Percentiles rank a stretch among this genome's conserved stretches.
Conservation (phyloP, 1,140 invertebrate species). For the Scaptomyza montana region DNA sequence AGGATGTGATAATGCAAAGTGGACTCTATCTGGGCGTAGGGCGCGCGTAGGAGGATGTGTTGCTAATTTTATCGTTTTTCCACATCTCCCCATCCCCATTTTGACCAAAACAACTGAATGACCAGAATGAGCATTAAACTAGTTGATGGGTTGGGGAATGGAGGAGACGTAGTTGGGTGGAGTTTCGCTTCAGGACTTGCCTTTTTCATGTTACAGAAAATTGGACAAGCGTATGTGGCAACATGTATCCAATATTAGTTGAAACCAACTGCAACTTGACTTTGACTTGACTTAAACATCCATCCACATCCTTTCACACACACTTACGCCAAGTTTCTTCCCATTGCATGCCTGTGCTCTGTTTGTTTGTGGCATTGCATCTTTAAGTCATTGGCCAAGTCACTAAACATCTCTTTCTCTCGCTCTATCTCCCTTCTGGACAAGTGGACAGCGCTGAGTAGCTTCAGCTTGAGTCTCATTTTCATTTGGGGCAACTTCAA, state of each 20-base stretch:
- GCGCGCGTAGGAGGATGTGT: constrained; percentile 10
- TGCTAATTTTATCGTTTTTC: constrained; percentile 43
- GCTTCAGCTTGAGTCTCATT: constrained; percentile 26
- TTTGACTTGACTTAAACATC: not conserved
- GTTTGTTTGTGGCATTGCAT: constrained; percentile 16
- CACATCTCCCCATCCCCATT: not conserved
- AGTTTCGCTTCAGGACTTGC: constrained; percentile 13
- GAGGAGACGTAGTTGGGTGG: not conserved
- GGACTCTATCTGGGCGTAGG: constrained; percentile 24
- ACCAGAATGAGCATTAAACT: not conserved
- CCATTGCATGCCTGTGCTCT: constrained; percentile 6
- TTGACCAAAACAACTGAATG: constrained; percentile 1
- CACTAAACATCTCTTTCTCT: constrained; percentile 21
- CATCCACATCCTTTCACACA: not conserved
- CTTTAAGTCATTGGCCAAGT: constrained; percentile 35
- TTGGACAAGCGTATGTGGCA: constrained; percentile 35
- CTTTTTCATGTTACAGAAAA: constrained; percentile 43
- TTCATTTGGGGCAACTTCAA: constrained; percentile 7
- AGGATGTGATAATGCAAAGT: constrained; percentile 48
- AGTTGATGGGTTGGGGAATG: not conserved
- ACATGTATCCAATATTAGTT: constrained; percentile 30
- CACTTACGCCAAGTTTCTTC: not conserved
- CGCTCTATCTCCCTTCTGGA: not conserved
- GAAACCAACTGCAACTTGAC: constrained; percentile 9
- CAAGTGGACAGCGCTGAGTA: constrained; percentile 9